These are phyloP conservation scores for Perodicticus potto DNA, from an alignment of 2,797 vertebrate genomes.

Conservation along the genomic window DNA sequence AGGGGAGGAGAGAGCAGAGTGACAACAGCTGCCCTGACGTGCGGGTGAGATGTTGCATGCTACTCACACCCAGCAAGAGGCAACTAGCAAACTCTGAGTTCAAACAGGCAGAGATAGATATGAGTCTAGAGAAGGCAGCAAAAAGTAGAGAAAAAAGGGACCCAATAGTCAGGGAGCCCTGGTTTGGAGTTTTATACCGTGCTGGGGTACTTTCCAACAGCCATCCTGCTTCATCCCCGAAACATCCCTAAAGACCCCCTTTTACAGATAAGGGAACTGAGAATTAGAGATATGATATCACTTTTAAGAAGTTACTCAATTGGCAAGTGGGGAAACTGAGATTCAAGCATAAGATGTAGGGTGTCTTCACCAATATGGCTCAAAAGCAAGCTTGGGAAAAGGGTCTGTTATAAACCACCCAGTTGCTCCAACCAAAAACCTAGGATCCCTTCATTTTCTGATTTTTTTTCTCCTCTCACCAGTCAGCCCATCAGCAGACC, in stretches of 20 bases:
- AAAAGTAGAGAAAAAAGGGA: background rate
- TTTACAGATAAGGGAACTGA: background rate
- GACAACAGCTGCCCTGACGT: slow-evolving; percentile 67
- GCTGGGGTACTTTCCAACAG: background rate
- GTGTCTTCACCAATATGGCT: background rate
- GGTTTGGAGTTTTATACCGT: accelerated
- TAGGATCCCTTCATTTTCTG: background rate
- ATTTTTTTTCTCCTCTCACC: background rate
- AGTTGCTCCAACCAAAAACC: background rate
- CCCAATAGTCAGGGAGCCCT: accelerated
- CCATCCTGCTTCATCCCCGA: accelerated
- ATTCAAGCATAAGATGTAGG: background rate
- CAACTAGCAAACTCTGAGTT: background rate
- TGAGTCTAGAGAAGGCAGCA: background rate
- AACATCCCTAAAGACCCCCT: background rate
- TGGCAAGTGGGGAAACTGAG: background rate
- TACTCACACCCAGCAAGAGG: background rate
- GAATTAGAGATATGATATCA: background rate
- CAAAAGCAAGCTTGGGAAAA: background rate
- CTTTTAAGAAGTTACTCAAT: background rate
- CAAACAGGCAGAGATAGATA: background rate
- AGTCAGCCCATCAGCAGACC: background rate
- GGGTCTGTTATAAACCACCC: background rate
- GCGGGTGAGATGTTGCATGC: slow-evolving; percentile 66
- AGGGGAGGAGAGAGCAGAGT: slow-evolving; percentile 44